Base-by-base conservation (phyloP, 2,113 vertebrate genomes). In the Paracyprichromis sp. region DNA sequence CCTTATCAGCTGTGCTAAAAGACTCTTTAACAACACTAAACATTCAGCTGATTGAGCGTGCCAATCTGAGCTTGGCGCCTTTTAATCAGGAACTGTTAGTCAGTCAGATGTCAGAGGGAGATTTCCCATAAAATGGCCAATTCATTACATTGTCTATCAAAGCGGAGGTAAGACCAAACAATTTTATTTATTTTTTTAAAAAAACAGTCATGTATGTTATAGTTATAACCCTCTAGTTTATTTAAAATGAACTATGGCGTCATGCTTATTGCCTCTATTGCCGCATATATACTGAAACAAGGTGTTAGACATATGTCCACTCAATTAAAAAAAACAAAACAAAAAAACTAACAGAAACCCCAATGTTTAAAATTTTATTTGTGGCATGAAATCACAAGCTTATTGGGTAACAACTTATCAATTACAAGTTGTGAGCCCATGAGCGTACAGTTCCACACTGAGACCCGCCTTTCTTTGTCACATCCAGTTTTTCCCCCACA, bases 21-120 rank as follows among this genome's bases (percentile, higher is more conserved):
- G 86, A 80, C 26, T 50, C 11, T 26, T 81, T 54, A 36, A 34
- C 47, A 29, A 50, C 90, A 82, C 84, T 83, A 88, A 88, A 83
- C 80, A 78, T 90, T 80, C 66, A 88, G 21, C 5, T 45, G 40
- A 56, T 7, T 6, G 34, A 59, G 8, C 1, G 1, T 45, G 40
- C 24, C 69, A 29, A 11, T 47, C 40, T 47, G 40, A 47, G 21
- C 24, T 29, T 29, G 66, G 36, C 0, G 1, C 36, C 66, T 24
- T 26, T 5, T 57, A 24, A 86, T 8, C 29, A 31, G 14, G 71
- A 84, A 34, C n/a, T 50, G 61, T 83, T 21, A 57, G 53, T 66
- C 61, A 63, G 3, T 63, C 17, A 66, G 3, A 1, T 71, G n/a
- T 26, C 34, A 7, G 80, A 47, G 38, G 31, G 29, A 66, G 57